Evolutionary conservation across 2,113 vertebrate genomes (phyloP).

Genomic region (Taurulus bubalis): DNA sequence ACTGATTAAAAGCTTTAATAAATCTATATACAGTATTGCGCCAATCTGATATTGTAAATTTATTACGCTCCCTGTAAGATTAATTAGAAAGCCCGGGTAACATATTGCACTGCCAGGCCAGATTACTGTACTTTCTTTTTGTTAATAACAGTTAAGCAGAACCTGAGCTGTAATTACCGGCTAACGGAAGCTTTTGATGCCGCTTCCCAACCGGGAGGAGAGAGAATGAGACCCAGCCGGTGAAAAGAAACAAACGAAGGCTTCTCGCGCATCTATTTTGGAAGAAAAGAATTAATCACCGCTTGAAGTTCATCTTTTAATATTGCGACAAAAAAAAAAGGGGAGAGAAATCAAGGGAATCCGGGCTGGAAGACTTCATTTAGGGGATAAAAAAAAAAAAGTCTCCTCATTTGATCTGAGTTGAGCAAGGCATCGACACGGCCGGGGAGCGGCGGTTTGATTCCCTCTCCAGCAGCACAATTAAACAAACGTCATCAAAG

Average conservation of each 20-base stretch:
- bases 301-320: slow-evolving; percentile 65
- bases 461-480: neutral
- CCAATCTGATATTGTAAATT: slow-evolving; percentile 99
- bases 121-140: slow-evolving; percentile 94
- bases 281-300: slow-evolving; percentile 54
- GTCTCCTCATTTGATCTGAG: slow-evolving; percentile 19
- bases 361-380: slow-evolving; percentile 33
- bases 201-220: slow-evolving; percentile 88
- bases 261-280: slow-evolving; percentile 62
- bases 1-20: slow-evolving; percentile 99
- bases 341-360: slow-evolving; percentile 15
- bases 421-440: slow-evolving; percentile 20
- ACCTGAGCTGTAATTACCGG: slow-evolving; percentile 98
- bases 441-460: slow-evolving; percentile 5
- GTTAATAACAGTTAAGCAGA: slow-evolving; percentile 98
- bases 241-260: slow-evolving; percentile 58
- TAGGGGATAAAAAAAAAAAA: slow-evolving; percentile 28
- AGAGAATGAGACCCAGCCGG: slow-evolving; percentile 49
- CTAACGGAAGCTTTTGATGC: slow-evolving; percentile 93
- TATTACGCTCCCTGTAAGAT: slow-evolving; percentile 99
- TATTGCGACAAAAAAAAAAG: neutral
- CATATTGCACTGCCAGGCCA: slow-evolving; percentile 98
- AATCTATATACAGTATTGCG: slow-evolving; percentile 99
- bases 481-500: neutral
- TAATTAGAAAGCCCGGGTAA: slow-evolving; percentile 99